Percentiles rank a stretch among this genome's conserved stretches.
Evolutionary conservation across 2,888 invertebrate genomes (phyloP).

Genomic region (Copidosoma aretas): DNA sequence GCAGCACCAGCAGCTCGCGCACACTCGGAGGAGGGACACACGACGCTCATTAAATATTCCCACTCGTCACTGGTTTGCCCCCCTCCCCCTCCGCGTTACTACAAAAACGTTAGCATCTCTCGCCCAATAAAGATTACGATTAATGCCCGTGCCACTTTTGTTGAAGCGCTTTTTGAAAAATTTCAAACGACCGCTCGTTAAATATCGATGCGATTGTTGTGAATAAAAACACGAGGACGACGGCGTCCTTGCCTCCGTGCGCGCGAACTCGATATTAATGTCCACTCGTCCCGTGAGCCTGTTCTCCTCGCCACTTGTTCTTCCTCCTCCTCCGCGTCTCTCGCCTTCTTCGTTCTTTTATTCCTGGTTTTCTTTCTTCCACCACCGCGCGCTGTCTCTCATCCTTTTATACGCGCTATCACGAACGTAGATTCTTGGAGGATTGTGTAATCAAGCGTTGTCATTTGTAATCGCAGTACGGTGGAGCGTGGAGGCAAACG

Average conservation of each 20-base stretch:
- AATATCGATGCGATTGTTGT: too few relatives aligned
- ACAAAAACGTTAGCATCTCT: too few relatives aligned
- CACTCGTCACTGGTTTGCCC: too few relatives aligned
- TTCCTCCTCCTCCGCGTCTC: slow-evolving; percentile 14
- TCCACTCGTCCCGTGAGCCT: slow-evolving; percentile 23
- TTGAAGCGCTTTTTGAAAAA: too few relatives aligned
- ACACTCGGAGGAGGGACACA: too few relatives aligned
- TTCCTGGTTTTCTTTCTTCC: not conserved
- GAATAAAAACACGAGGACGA: not conserved
- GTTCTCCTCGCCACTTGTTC: slow-evolving; percentile 18
- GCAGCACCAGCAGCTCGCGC: not conserved
- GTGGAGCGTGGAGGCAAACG: too few relatives aligned
- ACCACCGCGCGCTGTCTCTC: not conserved
- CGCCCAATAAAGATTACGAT: slow-evolving; percentile 15
- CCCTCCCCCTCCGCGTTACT: too few relatives aligned
- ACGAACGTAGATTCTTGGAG: slow-evolving; percentile 9
- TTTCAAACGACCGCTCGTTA: too few relatives aligned
- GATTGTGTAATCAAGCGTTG: too few relatives aligned
- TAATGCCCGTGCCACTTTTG: not conserved
- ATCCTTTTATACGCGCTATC: slow-evolving; percentile 6
- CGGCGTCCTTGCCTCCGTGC: slow-evolving; percentile 14
- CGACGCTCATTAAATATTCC: too few relatives aligned
- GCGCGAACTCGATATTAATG: slow-evolving; percentile 28
- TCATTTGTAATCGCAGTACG: too few relatives aligned
- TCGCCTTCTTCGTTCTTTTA: slow-evolving; percentile 10